Conservation (phyloP, 2,888 invertebrate species). For the Tromatobia lineatoria region DNA sequence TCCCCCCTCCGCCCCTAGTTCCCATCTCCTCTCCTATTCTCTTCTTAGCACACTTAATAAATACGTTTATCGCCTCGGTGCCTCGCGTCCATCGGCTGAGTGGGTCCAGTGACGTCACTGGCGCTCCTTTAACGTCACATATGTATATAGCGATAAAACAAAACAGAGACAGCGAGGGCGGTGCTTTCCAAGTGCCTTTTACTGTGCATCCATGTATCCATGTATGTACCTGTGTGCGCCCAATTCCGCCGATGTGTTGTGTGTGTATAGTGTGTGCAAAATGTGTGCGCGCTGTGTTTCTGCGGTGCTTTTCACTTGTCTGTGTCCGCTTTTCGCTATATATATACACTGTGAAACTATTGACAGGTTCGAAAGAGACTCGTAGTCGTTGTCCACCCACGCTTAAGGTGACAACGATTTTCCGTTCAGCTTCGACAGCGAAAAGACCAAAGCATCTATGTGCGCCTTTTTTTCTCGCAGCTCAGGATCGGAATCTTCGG, state of each 20-base stretch:
- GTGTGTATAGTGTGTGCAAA: neutral
- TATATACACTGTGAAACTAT: slow-evolving; percentile 31
- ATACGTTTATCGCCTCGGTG: slow-evolving; percentile 80
- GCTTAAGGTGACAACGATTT: slow-evolving; percentile 39
- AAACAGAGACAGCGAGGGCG: slow-evolving; percentile 61
- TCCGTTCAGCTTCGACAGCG: slow-evolving; percentile 20
- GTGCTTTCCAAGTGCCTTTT: slow-evolving; percentile 17
- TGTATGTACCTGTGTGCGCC: neutral
- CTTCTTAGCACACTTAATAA: slow-evolving; percentile 79
- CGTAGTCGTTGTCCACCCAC: slow-evolving; percentile 8
- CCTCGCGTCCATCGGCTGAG: slow-evolving; percentile 79
- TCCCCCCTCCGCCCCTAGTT: neutral
- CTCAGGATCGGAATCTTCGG: neutral
- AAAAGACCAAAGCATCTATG: neutral
- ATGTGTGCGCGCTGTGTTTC: neutral
- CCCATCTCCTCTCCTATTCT: slow-evolving; percentile 47
- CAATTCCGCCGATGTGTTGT: neutral
- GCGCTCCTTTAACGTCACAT: slow-evolving; percentile 78
- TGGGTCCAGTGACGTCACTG: slow-evolving; percentile 81
- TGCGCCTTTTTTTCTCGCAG: neutral
- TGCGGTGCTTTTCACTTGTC: neutral
- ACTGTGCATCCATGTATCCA: neutral
- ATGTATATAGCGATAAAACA: slow-evolving; percentile 76
- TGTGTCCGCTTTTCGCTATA: neutral
- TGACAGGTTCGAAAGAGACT: slow-evolving; percentile 38